A percentile compares a stretch with the other conserved stretches of the same genome.
Evolutionary conservation across 2,113 vertebrate genomes (phyloP).

Genomic region (Halichoeres trimaculatus): DNA sequence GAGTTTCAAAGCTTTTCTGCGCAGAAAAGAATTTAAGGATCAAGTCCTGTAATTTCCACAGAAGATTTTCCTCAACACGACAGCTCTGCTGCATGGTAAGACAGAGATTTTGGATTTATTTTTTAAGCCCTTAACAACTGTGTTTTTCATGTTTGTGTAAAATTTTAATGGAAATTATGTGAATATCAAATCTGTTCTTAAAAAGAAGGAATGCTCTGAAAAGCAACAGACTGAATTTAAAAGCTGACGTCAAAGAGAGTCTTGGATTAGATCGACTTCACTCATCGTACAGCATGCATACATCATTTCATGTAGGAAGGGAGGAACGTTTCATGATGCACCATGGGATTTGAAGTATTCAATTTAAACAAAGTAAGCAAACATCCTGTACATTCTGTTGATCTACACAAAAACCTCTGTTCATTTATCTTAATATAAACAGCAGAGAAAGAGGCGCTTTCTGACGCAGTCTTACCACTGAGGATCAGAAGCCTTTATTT

Average conservation of each 20-base stretch:
- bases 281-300: not conserved
- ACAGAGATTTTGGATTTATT: too few relatives aligned
- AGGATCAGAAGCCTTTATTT: not conserved
- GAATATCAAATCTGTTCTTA: too few relatives aligned
- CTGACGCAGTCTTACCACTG: not conserved
- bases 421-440: not conserved
- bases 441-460: not conserved
- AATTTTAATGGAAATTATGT: too few relatives aligned
- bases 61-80: too few relatives aligned
- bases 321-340: too few relatives aligned
- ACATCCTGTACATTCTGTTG: not conserved
- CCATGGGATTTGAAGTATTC: not conserved
- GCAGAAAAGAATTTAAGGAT: too few relatives aligned
- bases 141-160: too few relatives aligned
- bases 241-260: not conserved
- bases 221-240: not conserved
- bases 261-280: not conserved
- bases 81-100: too few relatives aligned
- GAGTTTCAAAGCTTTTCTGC: too few relatives aligned
- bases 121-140: too few relatives aligned
- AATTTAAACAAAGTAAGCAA: not conserved
- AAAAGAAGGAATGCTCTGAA: not conserved
- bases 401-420: not conserved
- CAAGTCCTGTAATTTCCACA: not conserved
- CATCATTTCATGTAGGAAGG: too few relatives aligned